Evolutionary conservation across 1,140 invertebrate genomes (phyloP).

Genomic region (Neodiprion fabricii): DNA sequence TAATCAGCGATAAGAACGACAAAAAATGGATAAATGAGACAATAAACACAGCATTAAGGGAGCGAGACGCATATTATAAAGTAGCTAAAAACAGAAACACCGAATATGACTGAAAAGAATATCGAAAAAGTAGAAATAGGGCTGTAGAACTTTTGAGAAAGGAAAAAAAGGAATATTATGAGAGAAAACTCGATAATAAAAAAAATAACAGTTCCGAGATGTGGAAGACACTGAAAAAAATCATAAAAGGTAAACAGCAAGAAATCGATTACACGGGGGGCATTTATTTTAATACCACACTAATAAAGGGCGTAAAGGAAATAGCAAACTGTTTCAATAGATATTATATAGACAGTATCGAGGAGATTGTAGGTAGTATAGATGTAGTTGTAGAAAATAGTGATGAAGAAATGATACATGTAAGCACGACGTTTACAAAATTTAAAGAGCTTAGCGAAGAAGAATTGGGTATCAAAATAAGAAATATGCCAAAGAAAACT

Average conservation of each 20-base stretch:
- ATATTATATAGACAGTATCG: slow-evolving; percentile 10
- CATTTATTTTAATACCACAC: not conserved
- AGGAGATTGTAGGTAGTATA: not conserved
- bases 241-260: slow-evolving; percentile 18
- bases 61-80: slow-evolving; percentile 17
- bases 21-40: slow-evolving; percentile 16
- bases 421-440: not conserved
- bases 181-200: slow-evolving; percentile 16
- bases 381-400: not conserved
- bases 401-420: not conserved
- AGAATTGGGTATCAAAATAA: slow-evolving; percentile 18
- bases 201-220: slow-evolving; percentile 13
- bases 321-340: slow-evolving; percentile 15
- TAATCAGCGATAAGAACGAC: not conserved
- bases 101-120: slow-evolving; percentile 10
- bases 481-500: slow-evolving; percentile 19
- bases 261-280: slow-evolving; percentile 1
- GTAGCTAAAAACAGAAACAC: not conserved
- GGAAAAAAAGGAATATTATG: slow-evolving; percentile 18
- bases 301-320: slow-evolving; percentile 11
- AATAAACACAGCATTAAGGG: slow-evolving; percentile 9
- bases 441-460: not conserved
- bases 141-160: slow-evolving; percentile 11
- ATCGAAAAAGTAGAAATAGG: slow-evolving; percentile 20
- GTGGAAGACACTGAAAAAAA: slow-evolving; percentile 21